These are phyloP conservation scores for Steatocranus sp. DNA, from an alignment of 2,797 vertebrate species.

Conservation along the genomic window DNA sequence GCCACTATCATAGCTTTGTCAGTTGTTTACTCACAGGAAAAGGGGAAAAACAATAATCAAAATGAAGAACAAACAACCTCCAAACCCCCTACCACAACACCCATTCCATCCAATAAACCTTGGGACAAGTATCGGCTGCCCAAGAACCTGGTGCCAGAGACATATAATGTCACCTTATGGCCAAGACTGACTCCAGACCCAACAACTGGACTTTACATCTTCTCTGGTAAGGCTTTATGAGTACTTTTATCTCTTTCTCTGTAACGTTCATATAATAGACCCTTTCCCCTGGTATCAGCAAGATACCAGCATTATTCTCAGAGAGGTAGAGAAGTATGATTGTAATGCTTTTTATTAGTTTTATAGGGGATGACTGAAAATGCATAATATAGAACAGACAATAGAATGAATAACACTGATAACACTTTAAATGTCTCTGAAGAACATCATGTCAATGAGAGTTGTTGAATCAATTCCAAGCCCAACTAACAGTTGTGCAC, in stretches of 20 bases:
- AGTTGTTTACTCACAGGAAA: slow-evolving; percentile 83
- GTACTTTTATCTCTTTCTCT: background rate
- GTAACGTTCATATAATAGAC: background rate
- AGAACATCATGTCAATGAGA: background rate
- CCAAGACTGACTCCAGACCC: slow-evolving; percentile 61
- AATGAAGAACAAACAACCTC: background rate
- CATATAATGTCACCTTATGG: slow-evolving; percentile 78
- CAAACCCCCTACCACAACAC: slow-evolving; percentile 35
- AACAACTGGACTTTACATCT: slow-evolving; percentile 69
- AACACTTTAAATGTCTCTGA: background rate
- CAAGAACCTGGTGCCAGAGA: slow-evolving; percentile 59
- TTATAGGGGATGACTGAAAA: background rate
- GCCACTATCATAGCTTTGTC: slow-evolving; percentile 85
- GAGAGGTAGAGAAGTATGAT: background rate
- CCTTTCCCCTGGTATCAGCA: background rate
- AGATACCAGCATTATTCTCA: background rate
- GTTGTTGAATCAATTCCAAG: background rate
- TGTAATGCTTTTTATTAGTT: background rate
- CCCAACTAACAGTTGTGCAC: background rate
- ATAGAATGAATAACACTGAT: background rate
- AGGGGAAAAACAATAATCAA: slow-evolving; percentile 51
- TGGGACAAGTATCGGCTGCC: slow-evolving; percentile 87
- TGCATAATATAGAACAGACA: background rate
- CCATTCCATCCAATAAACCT: slow-evolving; percentile 42
- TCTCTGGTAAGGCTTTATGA: slow-evolving; percentile 65